phyloP scores from a whole-genome alignment of 2,797 vertebrate genomes.

The Labeo calbasu region DNA sequence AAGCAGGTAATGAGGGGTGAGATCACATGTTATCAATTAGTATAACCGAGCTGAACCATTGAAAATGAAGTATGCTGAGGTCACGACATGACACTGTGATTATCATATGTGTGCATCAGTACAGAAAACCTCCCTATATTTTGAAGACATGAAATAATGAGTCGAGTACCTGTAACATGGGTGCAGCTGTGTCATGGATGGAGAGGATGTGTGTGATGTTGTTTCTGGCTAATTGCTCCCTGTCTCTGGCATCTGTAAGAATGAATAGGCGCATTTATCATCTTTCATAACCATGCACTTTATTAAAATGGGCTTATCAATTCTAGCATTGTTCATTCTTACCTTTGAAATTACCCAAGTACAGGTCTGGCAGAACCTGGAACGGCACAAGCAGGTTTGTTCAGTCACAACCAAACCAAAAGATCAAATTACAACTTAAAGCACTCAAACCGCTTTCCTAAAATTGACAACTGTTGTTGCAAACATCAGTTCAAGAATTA shows the following conservation, averaged over 20 bases:
- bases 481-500: too few relatives aligned
- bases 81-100: neutral
- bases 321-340: constrained; percentile 43
- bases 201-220: constrained; percentile 94
- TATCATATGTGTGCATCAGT: neutral
- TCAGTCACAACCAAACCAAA: neutral
- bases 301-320: neutral
- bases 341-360: constrained; percentile 97
- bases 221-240: constrained; percentile 88
- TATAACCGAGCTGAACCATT: too few relatives aligned
- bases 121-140: neutral
- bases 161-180: constrained; percentile 88
- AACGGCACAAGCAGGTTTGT: neutral
- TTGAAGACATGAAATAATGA: too few relatives aligned
- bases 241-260: constrained; percentile 87
- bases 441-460: neutral
- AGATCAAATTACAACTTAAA: neutral
- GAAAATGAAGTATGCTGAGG: neutral
- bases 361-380: constrained; percentile 92
- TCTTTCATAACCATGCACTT: neutral
- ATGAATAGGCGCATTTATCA: constrained; percentile 7
- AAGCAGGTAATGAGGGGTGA: too few relatives aligned
- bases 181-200: constrained; percentile 89
- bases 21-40: too few relatives aligned
- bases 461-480: too few relatives aligned